Conservation (phyloP, 2,888 invertebrate genomes). For the Euclidia mi region DNA sequence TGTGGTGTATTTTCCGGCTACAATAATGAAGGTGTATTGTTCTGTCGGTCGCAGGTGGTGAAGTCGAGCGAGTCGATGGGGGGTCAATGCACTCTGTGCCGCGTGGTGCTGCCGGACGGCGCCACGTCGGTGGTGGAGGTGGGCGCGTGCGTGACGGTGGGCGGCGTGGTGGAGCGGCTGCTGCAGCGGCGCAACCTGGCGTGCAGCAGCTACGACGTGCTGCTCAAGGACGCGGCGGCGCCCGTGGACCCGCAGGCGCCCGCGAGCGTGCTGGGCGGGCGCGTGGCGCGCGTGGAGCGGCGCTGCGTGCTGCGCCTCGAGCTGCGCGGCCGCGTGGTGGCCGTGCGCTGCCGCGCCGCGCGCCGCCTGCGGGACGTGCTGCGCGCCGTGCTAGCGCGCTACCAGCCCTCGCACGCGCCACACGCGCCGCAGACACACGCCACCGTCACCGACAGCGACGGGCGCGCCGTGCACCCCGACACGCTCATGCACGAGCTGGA, state of each 20-base stretch:
- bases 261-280: slow-evolving; percentile 94
- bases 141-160: slow-evolving; percentile 93
- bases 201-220: slow-evolving; percentile 96
- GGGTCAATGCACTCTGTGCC: slow-evolving; percentile 90
- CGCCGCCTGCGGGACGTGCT: slow-evolving; percentile 94
- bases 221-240: slow-evolving; percentile 89
- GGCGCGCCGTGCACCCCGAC: slow-evolving; percentile 63
- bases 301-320: slow-evolving; percentile 96
- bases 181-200: slow-evolving; percentile 95
- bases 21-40: too few species aligned
- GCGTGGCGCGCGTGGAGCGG: slow-evolving; percentile 96
- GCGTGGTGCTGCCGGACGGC: slow-evolving; percentile 97
- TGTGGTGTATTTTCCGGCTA: too few species aligned
- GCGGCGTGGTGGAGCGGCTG: slow-evolving; percentile 94
- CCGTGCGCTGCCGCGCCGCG: slow-evolving; percentile 96
- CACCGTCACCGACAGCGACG: slow-evolving; percentile 55
- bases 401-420: slow-evolving; percentile 39
- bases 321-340: slow-evolving; percentile 95
- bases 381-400: slow-evolving; percentile 92
- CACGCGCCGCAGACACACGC: slow-evolving; percentile 24
- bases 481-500: slow-evolving; percentile 75
- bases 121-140: slow-evolving; percentile 98
- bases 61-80: slow-evolving; percentile 66
- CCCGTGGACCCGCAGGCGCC: too few species aligned
- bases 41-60: slow-evolving; percentile 78